Percentiles rank a stretch among this genome's conserved stretches.
phyloP scores from a whole-genome alignment of 1,140 invertebrate genomes.

The Ooceraea biroi region DNA sequence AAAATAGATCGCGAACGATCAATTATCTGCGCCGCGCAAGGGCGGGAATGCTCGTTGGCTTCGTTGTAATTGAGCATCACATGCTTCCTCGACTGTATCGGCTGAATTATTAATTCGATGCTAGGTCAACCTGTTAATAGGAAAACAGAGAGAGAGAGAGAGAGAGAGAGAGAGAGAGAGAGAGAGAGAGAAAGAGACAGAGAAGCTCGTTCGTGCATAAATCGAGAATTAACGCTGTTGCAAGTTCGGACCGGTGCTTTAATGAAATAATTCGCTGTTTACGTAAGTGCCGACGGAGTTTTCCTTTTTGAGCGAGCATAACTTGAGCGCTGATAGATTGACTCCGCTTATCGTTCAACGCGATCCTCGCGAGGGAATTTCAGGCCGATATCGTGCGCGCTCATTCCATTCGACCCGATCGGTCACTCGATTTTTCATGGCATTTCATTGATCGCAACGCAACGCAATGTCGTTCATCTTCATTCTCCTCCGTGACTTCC shows the following conservation, averaged over 20 bases:
- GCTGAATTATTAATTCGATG: constrained; percentile 44
- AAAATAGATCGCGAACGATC: constrained; percentile 41
- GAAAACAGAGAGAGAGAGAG: background rate
- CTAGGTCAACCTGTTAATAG: constrained; percentile 26
- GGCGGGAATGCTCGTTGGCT: background rate
- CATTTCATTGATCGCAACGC: constrained; percentile 48
- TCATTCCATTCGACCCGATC: constrained; percentile 23
- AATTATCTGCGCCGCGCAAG: constrained; percentile 11
- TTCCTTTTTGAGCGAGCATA: background rate
- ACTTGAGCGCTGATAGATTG: background rate
- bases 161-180: too few species aligned
- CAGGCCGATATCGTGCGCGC: constrained; percentile 19
- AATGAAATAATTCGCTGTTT: background rate
- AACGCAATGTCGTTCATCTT: constrained; percentile 52
- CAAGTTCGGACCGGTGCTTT: background rate
- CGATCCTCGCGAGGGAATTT: constrained; percentile 26
- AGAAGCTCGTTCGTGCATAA: background rate
- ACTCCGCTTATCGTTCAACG: constrained; percentile 24
- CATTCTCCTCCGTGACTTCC: constrained; percentile 51
- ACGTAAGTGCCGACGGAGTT: background rate
- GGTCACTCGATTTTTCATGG: constrained; percentile 57
- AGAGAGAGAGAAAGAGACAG: too few species aligned
- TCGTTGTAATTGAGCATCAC: constrained; percentile 11
- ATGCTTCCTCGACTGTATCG: constrained; percentile 25
- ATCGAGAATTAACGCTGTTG: constrained; percentile 4